A percentile compares a stretch with the other conserved stretches of the same genome.
These are phyloP conservation scores for Rhagologus leucostigma DNA, from an alignment of 2,113 vertebrate genomes.

Conservation along the genomic window DNA sequence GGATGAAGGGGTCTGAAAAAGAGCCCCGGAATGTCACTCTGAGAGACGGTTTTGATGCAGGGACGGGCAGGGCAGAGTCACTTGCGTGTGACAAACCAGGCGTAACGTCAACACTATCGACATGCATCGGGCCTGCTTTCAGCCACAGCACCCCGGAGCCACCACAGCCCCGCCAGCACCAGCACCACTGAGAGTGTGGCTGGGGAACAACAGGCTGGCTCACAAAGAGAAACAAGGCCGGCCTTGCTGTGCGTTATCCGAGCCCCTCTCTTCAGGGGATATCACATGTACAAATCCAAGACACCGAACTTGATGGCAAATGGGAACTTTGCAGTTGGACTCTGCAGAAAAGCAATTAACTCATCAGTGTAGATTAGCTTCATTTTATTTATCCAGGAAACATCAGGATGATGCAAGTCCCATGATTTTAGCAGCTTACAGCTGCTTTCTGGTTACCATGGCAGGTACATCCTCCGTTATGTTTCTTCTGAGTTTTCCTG, in stretches of 20 bases:
- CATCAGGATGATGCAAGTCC: not conserved
- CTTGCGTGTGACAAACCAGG: not conserved
- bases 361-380: not conserved
- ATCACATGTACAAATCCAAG: rapidly evolving
- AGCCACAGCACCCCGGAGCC: not conserved
- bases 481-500: not conserved
- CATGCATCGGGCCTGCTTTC: rapidly evolving
- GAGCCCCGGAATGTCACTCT: not conserved
- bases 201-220: not conserved
- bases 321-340: not conserved
- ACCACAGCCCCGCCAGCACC: not conserved
- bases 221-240: not conserved
- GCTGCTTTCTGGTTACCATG: not conserved
- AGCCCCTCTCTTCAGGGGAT: not conserved
- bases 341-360: not conserved
- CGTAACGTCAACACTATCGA: rapidly evolving
- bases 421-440: not conserved
- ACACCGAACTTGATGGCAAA: not conserved
- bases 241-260: not conserved
- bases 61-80: not conserved
- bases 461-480: rapidly evolving
- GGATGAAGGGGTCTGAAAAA: not conserved
- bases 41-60: not conserved
- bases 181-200: rapidly evolving
- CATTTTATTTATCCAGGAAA: not conserved